Evolutionary conservation across 2,797 vertebrate species (phyloP).

Genomic region (Aldrovandia affinis): DNA sequence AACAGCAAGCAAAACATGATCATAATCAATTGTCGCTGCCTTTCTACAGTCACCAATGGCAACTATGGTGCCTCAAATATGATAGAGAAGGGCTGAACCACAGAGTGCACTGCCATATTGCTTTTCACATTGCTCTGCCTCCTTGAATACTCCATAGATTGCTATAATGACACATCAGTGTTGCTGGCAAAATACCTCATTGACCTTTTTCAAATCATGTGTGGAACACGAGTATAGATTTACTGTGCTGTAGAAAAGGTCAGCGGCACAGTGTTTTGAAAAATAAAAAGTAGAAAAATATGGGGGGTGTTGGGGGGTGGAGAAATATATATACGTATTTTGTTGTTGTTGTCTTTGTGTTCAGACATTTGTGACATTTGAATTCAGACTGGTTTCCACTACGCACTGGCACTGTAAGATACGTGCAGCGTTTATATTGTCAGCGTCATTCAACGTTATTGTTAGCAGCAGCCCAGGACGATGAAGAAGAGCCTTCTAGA

Average conservation of each 20-base stretch:
- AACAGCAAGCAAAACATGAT: no score
- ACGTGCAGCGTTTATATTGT: neutral
- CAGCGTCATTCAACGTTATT: neutral
- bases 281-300: neutral
- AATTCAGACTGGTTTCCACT: neutral
- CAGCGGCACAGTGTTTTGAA: neutral
- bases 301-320: no score
- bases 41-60: neutral
- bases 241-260: slow-evolving; percentile 17
- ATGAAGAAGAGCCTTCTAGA: neutral
- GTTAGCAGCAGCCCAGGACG: neutral
- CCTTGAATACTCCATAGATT: slow-evolving; percentile 14
- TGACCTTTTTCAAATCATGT: slow-evolving; percentile 23
- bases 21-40: no score
- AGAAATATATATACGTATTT: neutral
- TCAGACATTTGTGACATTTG: neutral
- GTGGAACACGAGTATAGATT: slow-evolving; percentile 20
- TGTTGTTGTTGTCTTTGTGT: neutral
- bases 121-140: neutral
- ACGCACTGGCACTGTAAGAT: neutral
- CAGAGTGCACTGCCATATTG: neutral
- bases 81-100: neutral
- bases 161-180: slow-evolving; percentile 30
- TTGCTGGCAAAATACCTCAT: slow-evolving; percentile 26
- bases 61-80: neutral